Evolutionary conservation across 2,797 vertebrate species (phyloP).

Genomic region (Ciconia nigra): DNA sequence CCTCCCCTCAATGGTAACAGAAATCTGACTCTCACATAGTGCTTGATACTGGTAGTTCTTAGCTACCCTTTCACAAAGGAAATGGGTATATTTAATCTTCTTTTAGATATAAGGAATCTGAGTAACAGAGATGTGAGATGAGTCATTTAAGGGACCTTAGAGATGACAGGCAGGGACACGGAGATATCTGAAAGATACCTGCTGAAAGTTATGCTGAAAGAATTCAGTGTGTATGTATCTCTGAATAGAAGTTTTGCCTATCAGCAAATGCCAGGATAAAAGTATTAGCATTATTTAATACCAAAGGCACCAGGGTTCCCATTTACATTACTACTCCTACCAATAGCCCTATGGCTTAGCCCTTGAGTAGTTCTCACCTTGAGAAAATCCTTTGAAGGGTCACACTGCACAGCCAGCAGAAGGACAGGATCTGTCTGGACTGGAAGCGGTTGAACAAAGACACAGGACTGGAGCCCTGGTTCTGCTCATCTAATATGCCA

Average conservation of each 20-base stretch:
- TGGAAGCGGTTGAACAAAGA: neutral
- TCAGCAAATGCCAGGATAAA: neutral
- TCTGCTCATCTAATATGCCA: neutral
- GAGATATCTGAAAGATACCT: neutral
- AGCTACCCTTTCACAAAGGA: neutral
- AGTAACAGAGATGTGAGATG: neutral
- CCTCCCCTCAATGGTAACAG: neutral
- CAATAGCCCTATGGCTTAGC: neutral
- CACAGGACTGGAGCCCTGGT: neutral
- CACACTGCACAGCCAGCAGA: neutral
- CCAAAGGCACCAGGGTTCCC: neutral
- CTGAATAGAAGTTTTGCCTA: neutral
- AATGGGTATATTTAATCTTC: neutral
- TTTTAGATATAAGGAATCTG: neutral
- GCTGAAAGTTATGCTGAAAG: neutral
- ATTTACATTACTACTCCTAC: neutral
- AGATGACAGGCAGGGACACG: neutral
- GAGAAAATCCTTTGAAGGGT: neutral
- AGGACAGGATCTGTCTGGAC: neutral
- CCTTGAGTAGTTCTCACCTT: neutral
- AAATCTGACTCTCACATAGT: neutral
- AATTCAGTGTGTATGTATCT: neutral
- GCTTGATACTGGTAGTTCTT: neutral
- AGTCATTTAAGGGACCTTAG: neutral
- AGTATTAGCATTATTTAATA: neutral